These are phyloP conservation scores for Psammodynastes pulverulentus DNA, from an alignment of 2,113 vertebrate species.

Conservation along the genomic window DNA sequence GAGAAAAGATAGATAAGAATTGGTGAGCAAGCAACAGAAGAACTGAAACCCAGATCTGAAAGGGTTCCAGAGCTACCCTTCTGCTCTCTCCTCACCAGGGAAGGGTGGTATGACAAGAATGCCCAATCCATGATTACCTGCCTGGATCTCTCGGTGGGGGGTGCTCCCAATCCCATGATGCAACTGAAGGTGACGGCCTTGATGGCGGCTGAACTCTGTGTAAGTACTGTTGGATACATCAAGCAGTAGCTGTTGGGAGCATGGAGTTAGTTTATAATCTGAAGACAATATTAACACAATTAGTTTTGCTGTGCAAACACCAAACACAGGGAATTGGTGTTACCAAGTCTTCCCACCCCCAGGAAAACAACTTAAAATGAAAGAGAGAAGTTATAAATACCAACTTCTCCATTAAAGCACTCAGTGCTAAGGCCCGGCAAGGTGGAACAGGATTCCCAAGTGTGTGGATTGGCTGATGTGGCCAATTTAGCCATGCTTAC, in stretches of 20 bases:
- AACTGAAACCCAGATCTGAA: background rate
- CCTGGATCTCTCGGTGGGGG: constrained; percentile 77
- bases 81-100: constrained; percentile 54
- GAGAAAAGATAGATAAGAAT: background rate
- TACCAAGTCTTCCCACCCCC: background rate
- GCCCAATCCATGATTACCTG: constrained; percentile 76
- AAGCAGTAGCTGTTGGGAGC: background rate
- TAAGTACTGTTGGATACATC: constrained; percentile 58
- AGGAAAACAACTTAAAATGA: background rate
- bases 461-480: background rate
- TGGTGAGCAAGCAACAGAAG: background rate
- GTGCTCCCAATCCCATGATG: constrained; percentile 80
- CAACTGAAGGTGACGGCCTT: constrained; percentile 87
- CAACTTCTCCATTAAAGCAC: background rate
- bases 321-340: background rate
- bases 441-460: background rate
- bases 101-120: constrained; percentile 76
- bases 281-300: background rate
- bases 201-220: constrained; percentile 80
- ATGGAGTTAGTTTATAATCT: background rate
- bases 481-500: background rate
- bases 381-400: background rate
- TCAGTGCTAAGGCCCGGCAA: background rate
- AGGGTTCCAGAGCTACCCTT: background rate
- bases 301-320: background rate